Base-by-base conservation (phyloP, 2,113 vertebrate species). In the Vulpes ferrilata region DNA sequence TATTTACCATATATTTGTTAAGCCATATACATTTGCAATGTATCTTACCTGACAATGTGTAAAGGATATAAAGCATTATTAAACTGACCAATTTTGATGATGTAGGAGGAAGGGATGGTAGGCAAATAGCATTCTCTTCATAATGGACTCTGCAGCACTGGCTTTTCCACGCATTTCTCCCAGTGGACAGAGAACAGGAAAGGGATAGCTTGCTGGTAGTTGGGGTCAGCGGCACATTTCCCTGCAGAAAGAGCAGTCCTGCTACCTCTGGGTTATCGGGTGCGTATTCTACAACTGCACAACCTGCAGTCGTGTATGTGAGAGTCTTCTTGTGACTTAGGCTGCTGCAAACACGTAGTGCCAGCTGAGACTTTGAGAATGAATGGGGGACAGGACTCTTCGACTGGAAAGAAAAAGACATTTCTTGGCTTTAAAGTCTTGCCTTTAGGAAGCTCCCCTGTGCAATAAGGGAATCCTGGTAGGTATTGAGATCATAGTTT, bases 1-100 rank as follows among this genome's bases (percentile, higher is more conserved):
- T 93, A 95, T 97, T 97, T 96, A 78, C 95, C 80, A 85, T 95
- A 57, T 85, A 88, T 97, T 93, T 98, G 93, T 95, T 94, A 97
- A 91, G 73, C 89, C 78, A 57, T 15, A 51, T 89, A 43, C 85
- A 67, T 96, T 96, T 79, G 55, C 95, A 92, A 43, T 96, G 76
- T 69, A 85, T 97, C 91, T 95, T 84, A 59, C 51, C 78, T 95
- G 94, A 97, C 96, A 97, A 35, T 22, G 73, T 88, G 67, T 43
- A 88, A 94, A 73, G 57, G 73, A 65, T 85, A 95, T 65, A 80
- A 95, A 88, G 64, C 32, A 67, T 80, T 65, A 89, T 73, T 64
- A 96, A 93, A 92, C 73, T 89, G 53, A 81, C 82, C 85, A 17
- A 53, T 90, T 82, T 78, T 74, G 96, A 95, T 87, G 90, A 92